Percentiles rank a stretch among this genome's conserved stretches.
Conservation (phyloP, 2,888 invertebrate genomes). For the Pristionchus japonicus region DNA sequence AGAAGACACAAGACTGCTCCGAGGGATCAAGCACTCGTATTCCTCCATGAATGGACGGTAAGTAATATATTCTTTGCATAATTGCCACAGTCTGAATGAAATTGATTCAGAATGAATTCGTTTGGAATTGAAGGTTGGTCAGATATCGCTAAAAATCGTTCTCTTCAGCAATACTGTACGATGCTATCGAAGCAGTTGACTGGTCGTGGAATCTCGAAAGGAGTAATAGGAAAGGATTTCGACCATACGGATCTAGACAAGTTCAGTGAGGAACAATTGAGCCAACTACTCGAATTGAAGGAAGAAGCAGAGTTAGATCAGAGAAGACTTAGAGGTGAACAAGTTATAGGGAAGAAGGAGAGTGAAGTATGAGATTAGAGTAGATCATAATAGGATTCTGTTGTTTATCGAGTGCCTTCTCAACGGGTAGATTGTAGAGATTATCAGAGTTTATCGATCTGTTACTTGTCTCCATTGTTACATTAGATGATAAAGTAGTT, state of each 20-base stretch:
- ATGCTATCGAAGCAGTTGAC: constrained; percentile 67
- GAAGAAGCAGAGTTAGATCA: constrained; percentile 61
- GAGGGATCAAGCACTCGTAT: constrained; percentile 62
- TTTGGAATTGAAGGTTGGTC: too few relatives aligned
- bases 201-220: constrained; percentile 60
- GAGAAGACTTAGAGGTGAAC: constrained; percentile 47
- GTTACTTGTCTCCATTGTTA: constrained; percentile 17
- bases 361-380: not conserved
- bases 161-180: constrained; percentile 64
- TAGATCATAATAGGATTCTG: not conserved
- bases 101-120: too few relatives aligned
- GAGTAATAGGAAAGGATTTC: constrained; percentile 53
- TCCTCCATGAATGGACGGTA: constrained; percentile 68
- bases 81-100: not conserved
- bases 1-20: constrained; percentile 58
- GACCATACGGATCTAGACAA: constrained; percentile 55
- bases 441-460: constrained; percentile 12
- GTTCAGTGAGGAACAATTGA: constrained; percentile 66
- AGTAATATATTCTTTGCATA: too few relatives aligned
- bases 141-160: too few relatives aligned
- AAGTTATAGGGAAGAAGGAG: constrained; percentile 12
- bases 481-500: not conserved
- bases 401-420: not conserved
- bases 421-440: not conserved
- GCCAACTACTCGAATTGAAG: constrained; percentile 68